Evolutionary conservation across 2,797 vertebrate species (phyloP).

Genomic region (Linurgus olivaceus): DNA sequence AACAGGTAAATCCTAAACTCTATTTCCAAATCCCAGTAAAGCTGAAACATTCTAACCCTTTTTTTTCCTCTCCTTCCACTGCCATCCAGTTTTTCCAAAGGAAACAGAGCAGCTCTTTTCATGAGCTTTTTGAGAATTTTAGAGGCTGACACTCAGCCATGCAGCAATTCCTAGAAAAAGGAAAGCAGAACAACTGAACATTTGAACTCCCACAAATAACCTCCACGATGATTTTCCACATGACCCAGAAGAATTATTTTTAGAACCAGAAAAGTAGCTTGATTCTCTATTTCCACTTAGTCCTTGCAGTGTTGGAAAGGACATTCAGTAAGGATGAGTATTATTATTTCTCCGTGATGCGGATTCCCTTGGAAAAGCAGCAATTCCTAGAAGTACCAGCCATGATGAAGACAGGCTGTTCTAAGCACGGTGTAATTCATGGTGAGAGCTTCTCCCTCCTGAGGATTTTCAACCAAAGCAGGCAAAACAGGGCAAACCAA

Average conservation of each 20-base stretch:
- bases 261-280: slow-evolving; percentile 41
- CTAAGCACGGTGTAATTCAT: not conserved
- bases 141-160: slow-evolving; percentile 31
- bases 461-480: not conserved
- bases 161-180: slow-evolving; percentile 61
- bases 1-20: not conserved
- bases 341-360: slow-evolving; percentile 12
- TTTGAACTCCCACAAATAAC: slow-evolving; percentile 63
- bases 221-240: slow-evolving; percentile 46
- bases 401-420: slow-evolving; percentile 33
- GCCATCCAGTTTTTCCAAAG: slow-evolving; percentile 59
- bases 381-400: slow-evolving; percentile 59
- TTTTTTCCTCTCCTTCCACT: not conserved
- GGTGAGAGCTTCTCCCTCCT: not conserved
- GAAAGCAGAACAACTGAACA: slow-evolving; percentile 60
- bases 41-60: slow-evolving; percentile 47
- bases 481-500: not conserved
- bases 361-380: not conserved
- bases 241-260: slow-evolving; percentile 57
- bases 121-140: slow-evolving; percentile 27
- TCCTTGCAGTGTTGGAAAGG: slow-evolving; percentile 1
- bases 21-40: slow-evolving; percentile 3
- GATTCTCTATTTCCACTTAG: slow-evolving; percentile 41
- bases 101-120: slow-evolving; percentile 60
- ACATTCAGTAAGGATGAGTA: not conserved